Evolutionary conservation across 2,797 vertebrate genomes (phyloP), one percentile per base, ranked within the genome.

Genomic region (Lutjanus argentimaculatus): DNA sequence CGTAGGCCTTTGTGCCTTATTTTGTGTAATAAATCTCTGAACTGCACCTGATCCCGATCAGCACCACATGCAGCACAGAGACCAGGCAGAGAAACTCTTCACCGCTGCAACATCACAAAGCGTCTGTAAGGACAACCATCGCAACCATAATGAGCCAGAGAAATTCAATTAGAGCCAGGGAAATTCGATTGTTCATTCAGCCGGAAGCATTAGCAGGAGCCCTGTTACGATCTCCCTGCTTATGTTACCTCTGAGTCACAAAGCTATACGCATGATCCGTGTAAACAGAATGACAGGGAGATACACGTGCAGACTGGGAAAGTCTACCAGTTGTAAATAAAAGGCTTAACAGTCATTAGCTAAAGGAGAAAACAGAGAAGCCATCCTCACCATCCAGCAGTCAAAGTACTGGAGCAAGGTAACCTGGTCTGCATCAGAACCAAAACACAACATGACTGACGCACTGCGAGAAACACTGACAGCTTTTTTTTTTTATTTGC

Each of bases 171-270:
- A 51, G 76, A 83, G 75, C 16, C 30, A n/a, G 42, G 81, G 40
- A 78, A 82, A 84, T 82, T 61, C 36, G 62, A 83, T 72, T 79
- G 75, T 80, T 82, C 52, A 56, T 69, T 84, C 45, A 81, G 55
- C 59, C 64, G 49, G 76, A 89, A 79, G 69, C 74, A 84, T 83
- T 79, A 85, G 67, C n/a, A n/a, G 45, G 66, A 75, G 51, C 43
- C 72, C 67, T 84, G 77, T 82, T 82, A 75, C 59, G 59, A 74
- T 77, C 21, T 42, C 25, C 19, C 45, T 7, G 14, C 73, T 88
- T 68, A 72, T 64, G 71, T 77, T 80, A 67, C 69, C 46, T 76
- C 72, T 64, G 11, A 90, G 56, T 72, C 68, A 81, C 45, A 63
- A 66, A 80, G 55, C 25, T 43, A 51, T 64, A 56, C 13, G 19